Evolutionary conservation across 2,888 invertebrate genomes (phyloP).

Genomic region (Criorhina ranunculi): DNA sequence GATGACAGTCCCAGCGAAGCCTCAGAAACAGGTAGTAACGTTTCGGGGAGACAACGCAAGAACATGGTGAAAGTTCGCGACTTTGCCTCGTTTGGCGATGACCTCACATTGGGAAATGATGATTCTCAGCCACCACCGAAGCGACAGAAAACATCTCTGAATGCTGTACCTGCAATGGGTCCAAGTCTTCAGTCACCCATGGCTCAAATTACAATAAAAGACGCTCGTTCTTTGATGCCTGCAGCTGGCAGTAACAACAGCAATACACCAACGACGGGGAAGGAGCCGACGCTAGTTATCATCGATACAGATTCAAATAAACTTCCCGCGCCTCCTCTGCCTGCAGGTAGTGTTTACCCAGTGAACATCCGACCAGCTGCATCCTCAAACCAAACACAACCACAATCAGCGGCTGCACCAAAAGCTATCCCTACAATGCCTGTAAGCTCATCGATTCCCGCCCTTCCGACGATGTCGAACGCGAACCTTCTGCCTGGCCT

Average conservation of each 20-base stretch:
- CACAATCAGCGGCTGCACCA: slow-evolving; percentile 79
- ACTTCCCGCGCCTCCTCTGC: slow-evolving; percentile 62
- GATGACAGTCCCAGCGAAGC: slow-evolving; percentile 84
- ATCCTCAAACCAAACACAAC: slow-evolving; percentile 85
- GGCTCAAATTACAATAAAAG: slow-evolving; percentile 83
- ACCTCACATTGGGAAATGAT: slow-evolving; percentile 85
- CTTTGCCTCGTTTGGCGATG: slow-evolving; percentile 82
- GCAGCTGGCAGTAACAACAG: slow-evolving; percentile 5
- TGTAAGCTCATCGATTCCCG: slow-evolving; percentile 79
- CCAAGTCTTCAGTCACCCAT: slow-evolving; percentile 39
- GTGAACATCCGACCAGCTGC: slow-evolving; percentile 86
- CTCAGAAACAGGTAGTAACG: slow-evolving; percentile 75
- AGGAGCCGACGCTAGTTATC: slow-evolving; percentile 90
- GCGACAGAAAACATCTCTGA: slow-evolving; percentile 78
- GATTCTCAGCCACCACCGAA: slow-evolving; percentile 85
- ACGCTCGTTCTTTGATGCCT: slow-evolving; percentile 82
- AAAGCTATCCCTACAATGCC: slow-evolving; percentile 79
- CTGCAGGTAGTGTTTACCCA: slow-evolving; percentile 87
- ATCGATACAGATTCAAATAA: slow-evolving; percentile 87
- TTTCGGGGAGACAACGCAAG: slow-evolving; percentile 84
- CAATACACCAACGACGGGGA: slow-evolving; percentile 85
- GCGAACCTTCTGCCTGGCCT: slow-evolving; percentile 91
- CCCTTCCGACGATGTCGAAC: slow-evolving; percentile 83
- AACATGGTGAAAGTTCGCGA: slow-evolving; percentile 81
- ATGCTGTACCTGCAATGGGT: slow-evolving; percentile 23